These are phyloP conservation scores for Sminthurides bifidus DNA, from an alignment of 1,140 invertebrate genomes.

Conservation along the genomic window DNA sequence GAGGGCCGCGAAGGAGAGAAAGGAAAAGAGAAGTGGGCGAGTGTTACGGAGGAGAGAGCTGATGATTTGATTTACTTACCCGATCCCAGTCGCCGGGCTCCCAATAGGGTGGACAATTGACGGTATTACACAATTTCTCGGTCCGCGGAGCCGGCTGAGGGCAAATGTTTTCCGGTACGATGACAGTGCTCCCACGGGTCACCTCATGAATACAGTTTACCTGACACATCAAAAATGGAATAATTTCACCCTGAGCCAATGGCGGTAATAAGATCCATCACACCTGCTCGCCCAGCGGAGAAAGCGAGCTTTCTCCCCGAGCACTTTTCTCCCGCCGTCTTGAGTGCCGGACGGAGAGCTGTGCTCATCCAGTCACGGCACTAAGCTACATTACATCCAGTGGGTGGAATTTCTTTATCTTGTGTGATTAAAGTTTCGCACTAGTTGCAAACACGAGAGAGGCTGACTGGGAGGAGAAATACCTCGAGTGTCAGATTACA, in stretches of 20 bases:
- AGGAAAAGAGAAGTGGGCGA: background rate
- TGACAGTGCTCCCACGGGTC: slow-evolving; percentile 69
- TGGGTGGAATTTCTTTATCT: too few species aligned
- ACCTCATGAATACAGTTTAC: slow-evolving; percentile 85
- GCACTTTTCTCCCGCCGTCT: too few species aligned
- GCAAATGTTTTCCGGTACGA: slow-evolving; percentile 79
- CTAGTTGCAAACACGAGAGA: too few species aligned
- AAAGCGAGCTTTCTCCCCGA: too few species aligned
- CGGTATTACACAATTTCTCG: slow-evolving; percentile 78
- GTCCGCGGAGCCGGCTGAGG: slow-evolving; percentile 71
- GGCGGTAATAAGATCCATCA: too few species aligned
- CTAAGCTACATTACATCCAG: too few species aligned
- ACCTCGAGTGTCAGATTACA: too few species aligned
- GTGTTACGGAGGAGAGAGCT: background rate
- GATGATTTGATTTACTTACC: slow-evolving; percentile 35
- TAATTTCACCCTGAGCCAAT: slow-evolving; percentile 1
- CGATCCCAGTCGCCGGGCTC: slow-evolving; percentile 68
- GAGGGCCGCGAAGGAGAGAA: background rate
- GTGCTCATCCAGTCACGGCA: too few species aligned
- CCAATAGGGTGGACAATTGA: slow-evolving; percentile 83
- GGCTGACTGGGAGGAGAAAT: too few species aligned
- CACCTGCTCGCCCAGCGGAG: too few species aligned
- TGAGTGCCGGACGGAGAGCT: too few species aligned
- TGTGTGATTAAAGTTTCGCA: too few species aligned
- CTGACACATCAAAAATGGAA: slow-evolving; percentile 2